phyloP scores from a whole-genome alignment of 2,888 invertebrate species.

The Phorcus lineatus region DNA sequence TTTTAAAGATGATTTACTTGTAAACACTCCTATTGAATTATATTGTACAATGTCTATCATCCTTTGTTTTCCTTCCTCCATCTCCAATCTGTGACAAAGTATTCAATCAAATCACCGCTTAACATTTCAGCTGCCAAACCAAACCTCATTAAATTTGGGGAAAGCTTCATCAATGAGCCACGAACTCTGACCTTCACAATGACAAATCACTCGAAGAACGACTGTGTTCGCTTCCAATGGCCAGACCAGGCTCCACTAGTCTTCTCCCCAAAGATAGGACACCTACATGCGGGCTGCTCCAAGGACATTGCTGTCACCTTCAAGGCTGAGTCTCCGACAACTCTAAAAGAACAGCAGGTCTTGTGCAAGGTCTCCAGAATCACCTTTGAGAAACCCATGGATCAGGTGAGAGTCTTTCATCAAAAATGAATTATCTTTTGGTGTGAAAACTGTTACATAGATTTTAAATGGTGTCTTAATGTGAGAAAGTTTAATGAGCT shows the following conservation, averaged over 20 bases:
- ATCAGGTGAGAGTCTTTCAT: slow-evolving; percentile 51
- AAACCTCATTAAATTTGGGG: slow-evolving; percentile 74
- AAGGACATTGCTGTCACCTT: slow-evolving; percentile 79
- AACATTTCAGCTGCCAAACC: slow-evolving; percentile 70
- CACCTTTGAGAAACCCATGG: slow-evolving; percentile 68
- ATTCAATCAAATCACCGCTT: neutral
- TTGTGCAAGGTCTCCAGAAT: slow-evolving; percentile 72
- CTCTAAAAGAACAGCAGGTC: slow-evolving; percentile 62
- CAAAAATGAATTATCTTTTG: too few species aligned
- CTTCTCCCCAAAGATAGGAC: slow-evolving; percentile 77
- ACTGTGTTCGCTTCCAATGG: slow-evolving; percentile 72
- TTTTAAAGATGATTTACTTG: too few species aligned
- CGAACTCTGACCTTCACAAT: slow-evolving; percentile 71
- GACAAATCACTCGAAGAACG: slow-evolving; percentile 73
- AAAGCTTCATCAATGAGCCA: slow-evolving; percentile 72
- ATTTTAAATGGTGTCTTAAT: neutral
- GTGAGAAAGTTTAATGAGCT: too few species aligned
- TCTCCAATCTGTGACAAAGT: too few species aligned
- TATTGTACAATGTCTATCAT: too few species aligned
- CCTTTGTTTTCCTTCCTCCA: too few species aligned
- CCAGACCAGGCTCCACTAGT: slow-evolving; percentile 73
- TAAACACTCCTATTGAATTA: too few species aligned
- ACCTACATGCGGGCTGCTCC: slow-evolving; percentile 71
- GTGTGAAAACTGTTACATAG: neutral
- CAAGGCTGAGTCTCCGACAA: slow-evolving; percentile 75